Evolutionary conservation across 2,113 vertebrate species (phyloP).

Genomic region (Rattus rattus): DNA sequence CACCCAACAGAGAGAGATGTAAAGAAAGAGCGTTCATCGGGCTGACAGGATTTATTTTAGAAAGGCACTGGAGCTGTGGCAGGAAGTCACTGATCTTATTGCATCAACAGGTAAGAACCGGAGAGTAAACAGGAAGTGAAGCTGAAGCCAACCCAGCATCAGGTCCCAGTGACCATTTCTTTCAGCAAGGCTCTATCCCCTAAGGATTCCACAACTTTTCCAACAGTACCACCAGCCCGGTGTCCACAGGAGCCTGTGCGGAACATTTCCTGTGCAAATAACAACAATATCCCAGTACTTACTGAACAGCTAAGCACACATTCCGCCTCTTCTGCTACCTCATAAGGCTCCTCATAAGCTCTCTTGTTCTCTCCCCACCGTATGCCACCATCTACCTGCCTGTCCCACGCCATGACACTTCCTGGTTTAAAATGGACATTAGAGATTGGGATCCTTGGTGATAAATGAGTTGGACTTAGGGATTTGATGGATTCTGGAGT

Average conservation of each 20-base stretch:
- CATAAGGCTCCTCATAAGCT: not conserved
- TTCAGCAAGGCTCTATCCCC: not conserved
- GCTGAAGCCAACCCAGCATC: not conserved
- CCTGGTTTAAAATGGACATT: not conserved
- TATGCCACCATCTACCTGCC: not conserved
- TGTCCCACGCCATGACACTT: not conserved
- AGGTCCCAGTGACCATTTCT: not conserved
- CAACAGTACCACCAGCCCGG: not conserved
- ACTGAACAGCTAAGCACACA: not conserved
- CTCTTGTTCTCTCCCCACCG: not conserved
- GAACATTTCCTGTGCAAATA: not conserved
- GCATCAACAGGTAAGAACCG: not conserved
- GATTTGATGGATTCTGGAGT: not conserved
- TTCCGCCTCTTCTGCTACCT: not conserved
- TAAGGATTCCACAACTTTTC: not conserved
- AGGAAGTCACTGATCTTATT: not conserved
- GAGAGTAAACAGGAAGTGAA: not conserved
- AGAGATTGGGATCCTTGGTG: not conserved
- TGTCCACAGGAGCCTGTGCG: no score
- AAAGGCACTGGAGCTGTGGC: not conserved
- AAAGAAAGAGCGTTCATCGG: not conserved
- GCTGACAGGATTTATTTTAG: not conserved
- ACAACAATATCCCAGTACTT: not conserved
- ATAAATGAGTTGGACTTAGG: not conserved
- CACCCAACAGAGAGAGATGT: not conserved